A percentile compares a stretch with the other conserved stretches of the same genome.
Evolutionary conservation across 2,888 invertebrate species (phyloP).

Genomic region (Calephelis perditalis): DNA sequence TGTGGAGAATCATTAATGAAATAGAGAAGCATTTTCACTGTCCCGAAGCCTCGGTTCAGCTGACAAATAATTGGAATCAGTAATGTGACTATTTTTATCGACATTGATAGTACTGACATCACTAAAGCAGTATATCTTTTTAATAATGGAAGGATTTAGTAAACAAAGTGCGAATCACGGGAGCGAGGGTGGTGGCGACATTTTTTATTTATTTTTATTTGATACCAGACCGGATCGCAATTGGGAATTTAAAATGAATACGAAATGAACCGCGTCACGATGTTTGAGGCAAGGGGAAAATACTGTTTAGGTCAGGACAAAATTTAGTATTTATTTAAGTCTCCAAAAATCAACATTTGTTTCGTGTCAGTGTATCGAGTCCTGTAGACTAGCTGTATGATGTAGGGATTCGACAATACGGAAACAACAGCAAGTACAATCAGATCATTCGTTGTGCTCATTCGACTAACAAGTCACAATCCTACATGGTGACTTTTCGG

Average conservation of each 20-base stretch:
- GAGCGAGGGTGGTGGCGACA: slow-evolving; percentile 28
- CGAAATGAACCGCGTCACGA: slow-evolving; percentile 20
- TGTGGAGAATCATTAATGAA: slow-evolving; percentile 47
- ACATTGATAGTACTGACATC: slow-evolving; percentile 37
- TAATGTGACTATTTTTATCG: slow-evolving; percentile 43
- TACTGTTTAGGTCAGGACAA: too few relatives aligned
- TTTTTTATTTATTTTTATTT: slow-evolving; percentile 38
- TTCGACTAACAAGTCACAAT: too few relatives aligned
- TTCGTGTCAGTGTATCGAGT: too few relatives aligned
- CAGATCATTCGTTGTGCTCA: too few relatives aligned
- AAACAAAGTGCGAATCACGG: slow-evolving; percentile 50
- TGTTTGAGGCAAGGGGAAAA: not conserved
- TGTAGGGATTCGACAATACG: too few relatives aligned
- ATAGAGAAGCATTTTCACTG: slow-evolving; percentile 53
- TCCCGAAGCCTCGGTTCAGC: slow-evolving; percentile 33
- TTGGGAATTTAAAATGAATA: slow-evolving; percentile 29
- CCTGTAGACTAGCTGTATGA: too few relatives aligned
- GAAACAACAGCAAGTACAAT: too few relatives aligned
- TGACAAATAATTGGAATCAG: slow-evolving; percentile 42
- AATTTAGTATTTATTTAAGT: too few relatives aligned
- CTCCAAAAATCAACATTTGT: too few relatives aligned
- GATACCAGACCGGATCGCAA: slow-evolving; percentile 23
- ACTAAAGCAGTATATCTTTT: slow-evolving; percentile 62
- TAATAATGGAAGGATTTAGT: slow-evolving; percentile 72
- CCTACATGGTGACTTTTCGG: too few relatives aligned